A percentile compares a stretch with the other conserved stretches of the same genome.
Conservation (phyloP, 2,797 vertebrate genomes). For the Alauda arvensis region DNA sequence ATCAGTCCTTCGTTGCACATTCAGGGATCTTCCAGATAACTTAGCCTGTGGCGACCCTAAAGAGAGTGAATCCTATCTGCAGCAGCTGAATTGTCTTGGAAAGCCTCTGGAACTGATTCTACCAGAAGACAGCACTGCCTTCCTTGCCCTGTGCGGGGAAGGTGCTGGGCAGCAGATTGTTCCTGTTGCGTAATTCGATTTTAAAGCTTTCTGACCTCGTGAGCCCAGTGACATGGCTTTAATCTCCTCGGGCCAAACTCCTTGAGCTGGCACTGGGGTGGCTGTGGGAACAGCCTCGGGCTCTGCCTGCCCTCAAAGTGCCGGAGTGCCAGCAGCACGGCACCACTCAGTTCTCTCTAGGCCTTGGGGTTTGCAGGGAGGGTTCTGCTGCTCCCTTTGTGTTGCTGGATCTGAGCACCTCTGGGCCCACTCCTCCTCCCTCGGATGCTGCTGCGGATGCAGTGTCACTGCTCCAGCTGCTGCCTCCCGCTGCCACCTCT, state of each 20-base stretch:
- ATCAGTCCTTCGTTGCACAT: background rate
- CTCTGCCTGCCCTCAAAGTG: background rate
- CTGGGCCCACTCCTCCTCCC: background rate
- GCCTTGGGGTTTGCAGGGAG: background rate
- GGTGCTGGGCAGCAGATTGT: background rate
- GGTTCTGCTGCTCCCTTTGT: background rate
- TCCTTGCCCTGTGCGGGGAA: background rate
- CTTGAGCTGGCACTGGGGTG: background rate
- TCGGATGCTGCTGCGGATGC: background rate
- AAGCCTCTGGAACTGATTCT: accelerated
- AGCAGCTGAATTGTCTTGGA: background rate
- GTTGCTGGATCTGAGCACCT: background rate
- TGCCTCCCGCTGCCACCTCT: background rate
- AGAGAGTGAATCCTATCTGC: background rate
- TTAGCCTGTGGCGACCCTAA: background rate
- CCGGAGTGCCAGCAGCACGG: accelerated
- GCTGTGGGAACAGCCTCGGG: background rate
- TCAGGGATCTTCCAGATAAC: constrained; percentile 20
- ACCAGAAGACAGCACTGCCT: background rate
- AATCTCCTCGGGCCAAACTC: background rate
- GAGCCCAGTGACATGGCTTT: background rate
- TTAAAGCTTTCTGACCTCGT: background rate
- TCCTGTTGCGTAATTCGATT: background rate
- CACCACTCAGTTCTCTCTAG: background rate
- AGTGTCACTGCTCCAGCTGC: background rate